Conservation (phyloP, 2,113 vertebrate species). For the Nestor notabilis region DNA sequence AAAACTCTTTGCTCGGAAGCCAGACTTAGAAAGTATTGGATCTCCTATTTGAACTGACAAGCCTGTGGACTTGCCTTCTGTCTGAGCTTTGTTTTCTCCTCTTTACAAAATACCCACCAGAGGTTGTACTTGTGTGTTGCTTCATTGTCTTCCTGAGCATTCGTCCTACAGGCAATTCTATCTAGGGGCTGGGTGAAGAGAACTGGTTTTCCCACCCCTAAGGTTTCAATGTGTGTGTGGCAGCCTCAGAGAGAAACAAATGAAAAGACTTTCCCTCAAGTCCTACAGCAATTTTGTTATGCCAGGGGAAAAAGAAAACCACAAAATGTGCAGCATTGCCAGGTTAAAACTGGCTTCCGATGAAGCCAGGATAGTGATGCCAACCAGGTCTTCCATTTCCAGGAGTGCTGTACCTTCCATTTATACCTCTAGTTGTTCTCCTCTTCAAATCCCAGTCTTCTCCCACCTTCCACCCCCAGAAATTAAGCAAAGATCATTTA, state of each 20-base stretch:
- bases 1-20: not conserved
- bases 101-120: not conserved
- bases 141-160: not conserved
- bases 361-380: not conserved
- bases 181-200: not conserved
- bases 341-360: constrained; percentile 26
- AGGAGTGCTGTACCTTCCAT: not conserved
- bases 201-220: not conserved
- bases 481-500: constrained; percentile 13
- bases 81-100: not conserved
- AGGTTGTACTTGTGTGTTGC: not conserved
- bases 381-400: not conserved
- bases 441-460: not conserved
- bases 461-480: constrained; percentile 19
- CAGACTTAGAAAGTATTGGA: not conserved
- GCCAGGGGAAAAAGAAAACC: not conserved
- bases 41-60: not conserved
- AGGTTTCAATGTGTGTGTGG: not conserved
- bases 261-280: not conserved
- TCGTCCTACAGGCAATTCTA: not conserved
- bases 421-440: not conserved
- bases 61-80: not conserved
- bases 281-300: not conserved
- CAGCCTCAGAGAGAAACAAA: not conserved
- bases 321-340: not conserved